phyloP scores from a whole-genome alignment of 2,113 vertebrate species.

The Tenebrosternarchus preto region DNA sequence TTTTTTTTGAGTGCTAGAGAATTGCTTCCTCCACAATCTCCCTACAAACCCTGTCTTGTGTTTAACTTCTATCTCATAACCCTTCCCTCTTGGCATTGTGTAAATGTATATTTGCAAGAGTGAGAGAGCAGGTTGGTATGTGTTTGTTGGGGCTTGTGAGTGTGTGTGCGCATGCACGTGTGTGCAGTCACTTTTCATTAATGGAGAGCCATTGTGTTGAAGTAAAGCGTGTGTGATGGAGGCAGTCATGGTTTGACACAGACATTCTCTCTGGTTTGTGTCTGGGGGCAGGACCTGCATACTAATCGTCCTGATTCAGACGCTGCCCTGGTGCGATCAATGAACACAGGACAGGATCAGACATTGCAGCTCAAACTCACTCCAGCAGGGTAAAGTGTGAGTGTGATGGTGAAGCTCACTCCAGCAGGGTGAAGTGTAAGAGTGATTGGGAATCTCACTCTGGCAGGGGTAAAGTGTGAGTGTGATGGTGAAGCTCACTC shows the following conservation, averaged over 20 bases:
- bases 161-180: conserved; percentile 20
- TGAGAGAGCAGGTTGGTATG: conserved; percentile 30
- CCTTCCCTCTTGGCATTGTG: conserved; percentile 4
- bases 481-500: too few relatives aligned
- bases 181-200: conserved; percentile 49
- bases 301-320: conserved; percentile 45
- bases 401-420: too few relatives aligned
- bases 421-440: too few relatives aligned
- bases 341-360: too few relatives aligned
- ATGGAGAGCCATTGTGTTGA: conserved; percentile 24
- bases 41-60: neutral
- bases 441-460: too few relatives aligned
- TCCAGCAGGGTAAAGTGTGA: too few relatives aligned
- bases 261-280: conserved; percentile 28
- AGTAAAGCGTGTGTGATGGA: neutral
- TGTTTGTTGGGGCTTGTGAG: conserved; percentile 17
- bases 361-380: too few relatives aligned
- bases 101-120: conserved; percentile 21
- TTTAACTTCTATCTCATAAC: neutral
- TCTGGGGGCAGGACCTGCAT: conserved; percentile 48
- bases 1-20: conserved; percentile 20
- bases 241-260: neutral
- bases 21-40: conserved; percentile 37
- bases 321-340: conserved; percentile 48
- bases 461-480: too few relatives aligned